Evolutionary conservation across 2,113 vertebrate genomes (phyloP).

Genomic region (Albula goreensis): DNA sequence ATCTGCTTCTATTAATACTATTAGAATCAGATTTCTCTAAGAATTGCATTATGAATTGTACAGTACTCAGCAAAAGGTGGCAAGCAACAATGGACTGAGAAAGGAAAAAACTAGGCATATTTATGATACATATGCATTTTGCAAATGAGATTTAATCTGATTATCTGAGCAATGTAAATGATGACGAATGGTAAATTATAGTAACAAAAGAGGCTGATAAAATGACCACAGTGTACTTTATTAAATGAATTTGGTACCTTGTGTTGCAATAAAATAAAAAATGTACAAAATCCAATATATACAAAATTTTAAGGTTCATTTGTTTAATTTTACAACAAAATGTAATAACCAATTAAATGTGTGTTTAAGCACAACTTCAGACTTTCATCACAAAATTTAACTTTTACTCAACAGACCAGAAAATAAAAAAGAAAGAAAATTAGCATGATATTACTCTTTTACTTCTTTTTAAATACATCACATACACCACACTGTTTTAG

Average conservation of each 20-base stretch:
- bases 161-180: not conserved
- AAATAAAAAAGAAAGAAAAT: slow-evolving; percentile 41
- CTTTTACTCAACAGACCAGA: slow-evolving; percentile 82
- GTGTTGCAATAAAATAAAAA: slow-evolving; percentile 98
- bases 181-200: not conserved
- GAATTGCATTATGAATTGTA: not conserved
- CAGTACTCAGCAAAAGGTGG: not conserved
- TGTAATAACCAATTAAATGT: slow-evolving; percentile 73
- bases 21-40: not conserved
- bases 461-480: slow-evolving; percentile 77
- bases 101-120: not conserved
- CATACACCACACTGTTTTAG: slow-evolving; percentile 87
- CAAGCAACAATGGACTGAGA: not conserved
- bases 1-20: not conserved
- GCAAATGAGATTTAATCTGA: not conserved
- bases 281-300: slow-evolving; percentile 97
- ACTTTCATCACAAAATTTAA: slow-evolving; percentile 92
- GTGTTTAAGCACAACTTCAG: slow-evolving; percentile 80
- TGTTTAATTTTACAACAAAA: slow-evolving; percentile 84
- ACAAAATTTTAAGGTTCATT: slow-evolving; percentile 90
- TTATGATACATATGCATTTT: not conserved
- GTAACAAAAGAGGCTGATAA: slow-evolving; percentile 58
- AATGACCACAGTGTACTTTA: slow-evolving; percentile 99
- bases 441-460: slow-evolving; percentile 63
- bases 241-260: slow-evolving; percentile 97